Evolutionary conservation across 2,113 vertebrate genomes (phyloP).

Genomic region (Dasyornis broadbenti): DNA sequence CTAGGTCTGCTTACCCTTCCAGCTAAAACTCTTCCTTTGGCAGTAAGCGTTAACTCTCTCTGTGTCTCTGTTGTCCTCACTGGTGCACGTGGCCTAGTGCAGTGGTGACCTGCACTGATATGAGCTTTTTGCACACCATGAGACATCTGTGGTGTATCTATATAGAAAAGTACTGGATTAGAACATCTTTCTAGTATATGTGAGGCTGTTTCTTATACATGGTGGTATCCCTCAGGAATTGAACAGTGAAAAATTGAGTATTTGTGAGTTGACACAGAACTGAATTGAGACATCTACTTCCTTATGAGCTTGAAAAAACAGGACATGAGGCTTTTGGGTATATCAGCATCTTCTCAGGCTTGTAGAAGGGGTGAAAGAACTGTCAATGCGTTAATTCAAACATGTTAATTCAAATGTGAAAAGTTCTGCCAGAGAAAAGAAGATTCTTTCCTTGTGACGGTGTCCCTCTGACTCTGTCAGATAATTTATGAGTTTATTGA

Average conservation of each 20-base stretch:
- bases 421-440: background rate
- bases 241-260: background rate
- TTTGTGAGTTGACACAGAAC: background rate
- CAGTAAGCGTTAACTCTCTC: background rate
- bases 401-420: background rate
- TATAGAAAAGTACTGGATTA: background rate
- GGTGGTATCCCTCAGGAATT: background rate
- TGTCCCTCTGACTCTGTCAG: background rate
- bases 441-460: background rate
- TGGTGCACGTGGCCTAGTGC: background rate
- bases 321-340: background rate
- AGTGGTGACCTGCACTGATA: background rate
- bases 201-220: background rate
- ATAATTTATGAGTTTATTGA: background rate
- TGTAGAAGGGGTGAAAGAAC: background rate
- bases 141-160: background rate
- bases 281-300: background rate
- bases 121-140: background rate
- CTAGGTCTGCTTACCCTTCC: background rate
- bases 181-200: background rate
- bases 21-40: background rate
- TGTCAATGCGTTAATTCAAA: background rate
- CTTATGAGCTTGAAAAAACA: background rate
- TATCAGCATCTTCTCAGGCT: slow-evolving; percentile 13
- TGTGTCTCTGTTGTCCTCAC: background rate